These are phyloP conservation scores for Terebella lapidaria DNA, from an alignment of 2,888 invertebrate species.

Conservation along the genomic window DNA sequence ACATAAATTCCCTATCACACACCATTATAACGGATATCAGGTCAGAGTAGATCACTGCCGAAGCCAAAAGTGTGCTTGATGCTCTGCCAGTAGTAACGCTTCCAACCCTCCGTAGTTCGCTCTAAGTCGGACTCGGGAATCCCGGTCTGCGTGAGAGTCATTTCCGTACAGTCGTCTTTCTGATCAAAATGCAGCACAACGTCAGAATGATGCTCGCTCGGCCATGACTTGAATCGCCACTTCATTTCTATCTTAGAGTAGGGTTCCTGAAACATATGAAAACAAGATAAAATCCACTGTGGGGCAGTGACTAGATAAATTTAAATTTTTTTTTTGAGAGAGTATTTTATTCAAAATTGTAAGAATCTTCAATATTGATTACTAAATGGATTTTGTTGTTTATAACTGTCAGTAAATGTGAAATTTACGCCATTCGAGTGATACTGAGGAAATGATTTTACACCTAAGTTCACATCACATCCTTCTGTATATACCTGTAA, in stretches of 20 bases:
- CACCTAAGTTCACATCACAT: too few relatives aligned
- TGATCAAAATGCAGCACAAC: conserved; percentile 81
- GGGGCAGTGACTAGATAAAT: neutral
- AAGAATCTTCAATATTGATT: too few relatives aligned
- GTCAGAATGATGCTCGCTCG: conserved; percentile 80
- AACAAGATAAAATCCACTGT: too few relatives aligned
- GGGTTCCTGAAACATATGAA: conserved; percentile 58
- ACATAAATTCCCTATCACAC: too few relatives aligned
- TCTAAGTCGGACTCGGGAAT: conserved; percentile 73
- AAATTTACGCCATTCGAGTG: too few relatives aligned
- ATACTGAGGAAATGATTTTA: too few relatives aligned
- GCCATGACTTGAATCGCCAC: conserved; percentile 96
- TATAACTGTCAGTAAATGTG: too few relatives aligned
- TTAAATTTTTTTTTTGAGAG: neutral
- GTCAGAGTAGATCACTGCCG: conserved; percentile 58
- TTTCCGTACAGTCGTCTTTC: conserved; percentile 81
- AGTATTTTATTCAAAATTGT: too few relatives aligned
- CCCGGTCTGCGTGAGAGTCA: conserved; percentile 74
- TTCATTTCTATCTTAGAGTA: conserved; percentile 77
- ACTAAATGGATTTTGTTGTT: too few relatives aligned
- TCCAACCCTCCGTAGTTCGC: conserved; percentile 82
- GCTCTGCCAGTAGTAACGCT: conserved; percentile 82
- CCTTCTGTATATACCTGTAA: too few relatives aligned
- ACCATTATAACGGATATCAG: too few relatives aligned
- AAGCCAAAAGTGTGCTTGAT: conserved; percentile 91